Evolutionary conservation across 1,140 invertebrate species (phyloP).

Genomic region (Ectropis grisescens): DNA sequence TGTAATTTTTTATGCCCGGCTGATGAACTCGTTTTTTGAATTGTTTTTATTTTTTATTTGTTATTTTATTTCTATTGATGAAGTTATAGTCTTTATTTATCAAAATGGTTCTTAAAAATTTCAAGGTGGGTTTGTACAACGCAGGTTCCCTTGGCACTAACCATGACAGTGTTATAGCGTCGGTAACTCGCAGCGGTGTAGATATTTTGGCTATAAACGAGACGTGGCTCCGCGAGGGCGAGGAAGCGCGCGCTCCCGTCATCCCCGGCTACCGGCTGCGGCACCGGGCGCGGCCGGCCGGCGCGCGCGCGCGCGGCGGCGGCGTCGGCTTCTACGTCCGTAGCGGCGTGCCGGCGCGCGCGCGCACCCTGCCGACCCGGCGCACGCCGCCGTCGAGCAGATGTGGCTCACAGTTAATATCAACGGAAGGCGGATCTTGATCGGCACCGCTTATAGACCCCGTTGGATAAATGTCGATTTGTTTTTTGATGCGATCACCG

Average conservation of each 20-base stretch:
- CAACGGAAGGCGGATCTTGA: conserved; percentile 1
- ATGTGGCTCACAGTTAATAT: conserved; percentile 11
- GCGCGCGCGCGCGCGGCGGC: conserved; percentile 1
- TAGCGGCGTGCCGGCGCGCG: background rate
- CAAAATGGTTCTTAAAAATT: too few relatives aligned
- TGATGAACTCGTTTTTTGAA: too few relatives aligned
- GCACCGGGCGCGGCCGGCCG: too few relatives aligned
- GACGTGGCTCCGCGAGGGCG: conserved; percentile 2
- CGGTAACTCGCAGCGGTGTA: conserved; percentile 19
- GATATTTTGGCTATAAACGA: conserved; percentile 5
- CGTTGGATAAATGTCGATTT: conserved; percentile 5
- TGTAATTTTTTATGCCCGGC: too few relatives aligned
- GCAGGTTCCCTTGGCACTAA: too few relatives aligned
- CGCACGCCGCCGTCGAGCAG: conserved; percentile 6
- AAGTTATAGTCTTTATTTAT: too few relatives aligned
- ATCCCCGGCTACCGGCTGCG: too few relatives aligned
- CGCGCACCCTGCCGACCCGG: conserved; percentile 1
- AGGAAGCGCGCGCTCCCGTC: background rate
- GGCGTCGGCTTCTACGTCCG: conserved; percentile 9
- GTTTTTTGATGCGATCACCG: conserved; percentile 11
- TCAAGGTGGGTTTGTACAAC: too few relatives aligned
- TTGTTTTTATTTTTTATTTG: too few relatives aligned
- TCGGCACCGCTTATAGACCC: conserved; percentile 14
- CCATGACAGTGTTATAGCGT: too few relatives aligned
- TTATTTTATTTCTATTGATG: too few relatives aligned